Percentiles rank a stretch among this genome's conserved stretches.
phyloP scores from a whole-genome alignment of 2,113 vertebrate genomes.

The Saguinus imperator region DNA sequence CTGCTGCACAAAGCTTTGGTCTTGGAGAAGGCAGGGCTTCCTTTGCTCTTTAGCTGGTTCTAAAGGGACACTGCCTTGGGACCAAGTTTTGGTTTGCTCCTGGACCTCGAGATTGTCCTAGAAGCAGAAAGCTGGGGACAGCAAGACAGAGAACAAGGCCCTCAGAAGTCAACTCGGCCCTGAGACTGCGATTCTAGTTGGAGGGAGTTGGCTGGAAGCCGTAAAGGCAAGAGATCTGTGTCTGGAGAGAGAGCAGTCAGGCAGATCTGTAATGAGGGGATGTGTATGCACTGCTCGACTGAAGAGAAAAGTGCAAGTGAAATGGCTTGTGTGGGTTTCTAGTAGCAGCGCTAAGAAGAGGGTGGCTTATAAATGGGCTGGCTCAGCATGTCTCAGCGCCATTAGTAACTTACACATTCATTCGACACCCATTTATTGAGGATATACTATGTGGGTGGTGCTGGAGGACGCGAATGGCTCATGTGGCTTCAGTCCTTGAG shows the following conservation, averaged over 20 bases:
- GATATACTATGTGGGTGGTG: not conserved
- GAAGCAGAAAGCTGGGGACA: constrained; percentile 49
- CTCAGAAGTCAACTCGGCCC: not conserved
- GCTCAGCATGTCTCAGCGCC: not conserved
- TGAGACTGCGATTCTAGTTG: not conserved
- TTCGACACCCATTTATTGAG: not conserved
- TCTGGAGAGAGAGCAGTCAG: not conserved
- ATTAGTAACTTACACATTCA: not conserved
- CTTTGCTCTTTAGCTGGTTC: constrained; percentile 78
- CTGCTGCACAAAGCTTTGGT: constrained; percentile 81
- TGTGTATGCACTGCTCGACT: rapidly evolving
- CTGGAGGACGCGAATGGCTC: not conserved
- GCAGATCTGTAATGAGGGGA: not conserved
- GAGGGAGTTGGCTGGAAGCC: not conserved
- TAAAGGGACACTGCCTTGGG: constrained; percentile 71
- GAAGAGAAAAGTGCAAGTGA: not conserved
- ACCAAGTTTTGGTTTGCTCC: constrained; percentile 74
- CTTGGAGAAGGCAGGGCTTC: constrained; percentile 77
- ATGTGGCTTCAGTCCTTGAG: not conserved
- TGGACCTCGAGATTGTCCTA: constrained; percentile 56
- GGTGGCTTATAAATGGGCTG: not conserved
- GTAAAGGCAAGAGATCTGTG: constrained; percentile 31
- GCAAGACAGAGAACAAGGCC: constrained; percentile 23
- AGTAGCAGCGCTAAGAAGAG: not conserved
- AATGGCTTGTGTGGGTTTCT: not conserved